Conservation (phyloP, 1,140 invertebrate species). For the Branchinecta lynchi region DNA sequence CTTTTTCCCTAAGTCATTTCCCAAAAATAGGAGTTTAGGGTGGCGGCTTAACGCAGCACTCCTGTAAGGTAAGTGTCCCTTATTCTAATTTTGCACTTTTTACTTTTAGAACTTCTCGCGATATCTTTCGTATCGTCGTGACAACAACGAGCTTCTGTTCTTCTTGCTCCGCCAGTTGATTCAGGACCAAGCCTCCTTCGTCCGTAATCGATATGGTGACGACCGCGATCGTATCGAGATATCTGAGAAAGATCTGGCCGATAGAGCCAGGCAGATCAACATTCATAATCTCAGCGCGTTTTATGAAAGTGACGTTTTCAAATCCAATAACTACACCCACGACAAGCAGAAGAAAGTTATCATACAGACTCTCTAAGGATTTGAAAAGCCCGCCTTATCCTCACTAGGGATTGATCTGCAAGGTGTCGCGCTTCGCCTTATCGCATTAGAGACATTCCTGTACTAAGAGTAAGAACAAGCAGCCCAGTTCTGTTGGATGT, state of each 20-base stretch:
- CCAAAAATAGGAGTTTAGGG: no score
- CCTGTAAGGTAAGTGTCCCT: slow-evolving; percentile 11
- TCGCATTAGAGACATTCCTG: no score
- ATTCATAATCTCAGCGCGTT: slow-evolving; percentile 77
- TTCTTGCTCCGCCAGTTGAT: slow-evolving; percentile 88
- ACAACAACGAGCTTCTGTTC: slow-evolving; percentile 89
- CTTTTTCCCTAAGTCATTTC: no score
- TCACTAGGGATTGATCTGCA: no score
- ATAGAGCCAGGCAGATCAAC: slow-evolving; percentile 80
- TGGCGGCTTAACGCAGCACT: slow-evolving; percentile 12
- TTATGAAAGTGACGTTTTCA: slow-evolving; percentile 81
- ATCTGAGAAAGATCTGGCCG: slow-evolving; percentile 74
- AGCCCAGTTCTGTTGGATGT: no score
- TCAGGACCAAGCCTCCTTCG: slow-evolving; percentile 73
- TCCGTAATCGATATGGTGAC: slow-evolving; percentile 58
- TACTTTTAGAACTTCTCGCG: slow-evolving; percentile 69
- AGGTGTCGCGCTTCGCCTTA: no score
- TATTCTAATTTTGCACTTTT: slow-evolving; percentile 13
- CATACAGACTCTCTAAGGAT: slow-evolving; percentile 48
- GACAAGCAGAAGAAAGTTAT: slow-evolving; percentile 69
- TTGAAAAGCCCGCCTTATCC: no score
- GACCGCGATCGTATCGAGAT: slow-evolving; percentile 62
- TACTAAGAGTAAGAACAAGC: no score
- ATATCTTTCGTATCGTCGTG: slow-evolving; percentile 83
- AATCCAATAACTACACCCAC: slow-evolving; percentile 72